Conservation (phyloP, 1,140 invertebrate species). For the Hermetia illucens region DNA sequence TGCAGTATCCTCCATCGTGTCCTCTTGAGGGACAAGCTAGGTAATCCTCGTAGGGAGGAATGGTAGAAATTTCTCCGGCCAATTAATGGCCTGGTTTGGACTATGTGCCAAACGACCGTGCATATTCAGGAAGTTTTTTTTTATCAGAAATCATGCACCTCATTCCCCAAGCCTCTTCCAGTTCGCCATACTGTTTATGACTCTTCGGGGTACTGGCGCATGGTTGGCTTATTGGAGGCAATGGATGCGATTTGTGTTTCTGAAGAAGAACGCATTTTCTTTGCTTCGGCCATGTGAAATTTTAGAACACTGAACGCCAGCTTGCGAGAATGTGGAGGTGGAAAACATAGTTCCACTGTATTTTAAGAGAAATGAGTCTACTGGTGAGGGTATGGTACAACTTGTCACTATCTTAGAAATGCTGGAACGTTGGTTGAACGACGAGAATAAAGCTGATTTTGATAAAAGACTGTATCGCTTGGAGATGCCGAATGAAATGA, state of each 20-base stretch:
- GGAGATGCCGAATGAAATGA: conserved; percentile 38
- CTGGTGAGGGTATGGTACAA: conserved; percentile 36
- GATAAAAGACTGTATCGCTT: conserved; percentile 43
- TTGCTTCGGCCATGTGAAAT: conserved; percentile 58
- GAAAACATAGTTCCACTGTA: conserved; percentile 11
- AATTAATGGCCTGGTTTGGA: no score
- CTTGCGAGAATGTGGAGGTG: conserved; percentile 32
- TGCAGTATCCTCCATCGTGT: no score
- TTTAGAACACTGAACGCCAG: conserved; percentile 55
- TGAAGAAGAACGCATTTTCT: conserved; percentile 46
- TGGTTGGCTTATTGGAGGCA: conserved; percentile 35
- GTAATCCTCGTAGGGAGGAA: no score
- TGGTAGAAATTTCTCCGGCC: no score
- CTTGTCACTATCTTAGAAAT: conserved; percentile 40
- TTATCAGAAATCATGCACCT: no score
- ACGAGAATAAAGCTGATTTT: conserved; percentile 40
- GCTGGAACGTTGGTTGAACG: conserved; percentile 39
- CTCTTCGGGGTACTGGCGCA: no score
- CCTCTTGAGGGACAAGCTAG: no score
- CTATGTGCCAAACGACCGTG: no score
- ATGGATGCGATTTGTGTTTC: conserved; percentile 38
- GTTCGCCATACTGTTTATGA: no score
- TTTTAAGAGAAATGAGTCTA: conserved; percentile 12
- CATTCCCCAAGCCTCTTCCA: no score
- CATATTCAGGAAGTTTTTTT: no score